Percentiles rank a stretch among this genome's conserved stretches.
Evolutionary conservation across 35 echinoderm and acorn worm genomes (phyloP).

Genomic region (Anneissia japonica): DNA sequence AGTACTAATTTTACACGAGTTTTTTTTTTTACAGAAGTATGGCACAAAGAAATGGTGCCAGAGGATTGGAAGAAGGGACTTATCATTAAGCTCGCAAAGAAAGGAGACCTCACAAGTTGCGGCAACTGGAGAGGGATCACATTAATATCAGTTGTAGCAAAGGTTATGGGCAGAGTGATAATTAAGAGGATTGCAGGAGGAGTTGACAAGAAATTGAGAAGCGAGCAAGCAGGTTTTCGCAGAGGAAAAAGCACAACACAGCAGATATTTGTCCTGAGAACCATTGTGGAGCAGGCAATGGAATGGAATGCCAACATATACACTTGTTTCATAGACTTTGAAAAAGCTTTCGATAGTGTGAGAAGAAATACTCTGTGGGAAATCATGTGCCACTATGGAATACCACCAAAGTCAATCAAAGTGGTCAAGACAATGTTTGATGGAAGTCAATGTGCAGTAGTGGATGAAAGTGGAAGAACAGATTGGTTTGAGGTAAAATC

Average conservation of each 20-base stretch:
- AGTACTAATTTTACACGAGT: neutral
- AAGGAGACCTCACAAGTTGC: no score
- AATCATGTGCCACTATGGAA: slow-evolving; percentile 26
- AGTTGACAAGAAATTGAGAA: slow-evolving; percentile 23
- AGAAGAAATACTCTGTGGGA: slow-evolving; percentile 14
- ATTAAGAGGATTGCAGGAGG: slow-evolving; percentile 8
- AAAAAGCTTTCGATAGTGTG: slow-evolving; percentile 41
- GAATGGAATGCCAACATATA: slow-evolving; percentile 17
- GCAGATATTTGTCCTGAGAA: slow-evolving; percentile 32
- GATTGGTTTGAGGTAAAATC: no score
- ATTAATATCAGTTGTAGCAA: no score
- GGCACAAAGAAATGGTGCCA: no score
- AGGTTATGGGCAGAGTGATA: no score
- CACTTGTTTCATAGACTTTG: slow-evolving; percentile 37
- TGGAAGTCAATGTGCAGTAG: no score
- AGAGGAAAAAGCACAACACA: slow-evolving; percentile 8
- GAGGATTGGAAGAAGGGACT: no score
- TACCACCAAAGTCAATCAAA: slow-evolving; percentile 15
- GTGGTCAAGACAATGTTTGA: neutral
- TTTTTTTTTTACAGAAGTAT: slow-evolving; percentile 3
- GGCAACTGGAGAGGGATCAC: no score
- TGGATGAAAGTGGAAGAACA: no score
- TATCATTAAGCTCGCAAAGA: no score
- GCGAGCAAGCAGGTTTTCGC: slow-evolving; percentile 22
- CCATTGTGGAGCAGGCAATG: slow-evolving; percentile 30